Percentiles rank a stretch among this genome's conserved stretches.
Evolutionary conservation across 1,140 invertebrate species (phyloP).

Genomic region (Meloidogyne chitwoodi): DNA sequence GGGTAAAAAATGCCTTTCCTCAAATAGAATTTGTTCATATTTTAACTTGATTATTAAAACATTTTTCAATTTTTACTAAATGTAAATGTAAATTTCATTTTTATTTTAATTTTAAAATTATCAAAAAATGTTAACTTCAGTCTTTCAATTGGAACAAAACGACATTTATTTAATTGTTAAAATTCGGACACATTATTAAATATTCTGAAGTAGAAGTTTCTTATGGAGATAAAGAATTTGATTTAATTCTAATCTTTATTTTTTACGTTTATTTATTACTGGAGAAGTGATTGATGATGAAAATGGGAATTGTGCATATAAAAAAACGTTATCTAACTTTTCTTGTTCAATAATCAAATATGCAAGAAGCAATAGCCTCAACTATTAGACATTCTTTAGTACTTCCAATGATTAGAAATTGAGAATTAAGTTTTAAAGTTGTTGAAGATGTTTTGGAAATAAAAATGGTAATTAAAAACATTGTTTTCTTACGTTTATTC

Average conservation of each 20-base stretch:
- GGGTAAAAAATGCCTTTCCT: too few relatives aligned
- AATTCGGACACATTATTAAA: conserved; percentile 71
- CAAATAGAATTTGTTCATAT: too few relatives aligned
- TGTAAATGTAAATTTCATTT: too few relatives aligned
- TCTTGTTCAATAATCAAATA: conserved; percentile 64
- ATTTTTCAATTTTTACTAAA: too few relatives aligned
- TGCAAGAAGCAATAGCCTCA: conserved; percentile 67
- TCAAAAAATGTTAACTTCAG: conserved; percentile 70
- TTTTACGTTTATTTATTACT: conserved; percentile 69
- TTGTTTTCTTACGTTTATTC: too few relatives aligned
- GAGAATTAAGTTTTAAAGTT: conserved; percentile 69
- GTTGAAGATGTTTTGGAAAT: conserved; percentile 66
- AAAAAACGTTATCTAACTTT: conserved; percentile 75
- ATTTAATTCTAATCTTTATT: conserved; percentile 75
- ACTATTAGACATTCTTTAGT: conserved; percentile 72
- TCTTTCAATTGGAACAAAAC: conserved; percentile 71
- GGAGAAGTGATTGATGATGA: conserved; percentile 71
- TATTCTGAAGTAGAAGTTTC: conserved; percentile 72
- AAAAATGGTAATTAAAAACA: conserved; percentile 25
- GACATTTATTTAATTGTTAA: conserved; percentile 67
- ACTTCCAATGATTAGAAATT: conserved; percentile 77
- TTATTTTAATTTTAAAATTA: background rate
- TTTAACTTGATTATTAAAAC: too few relatives aligned
- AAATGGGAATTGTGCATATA: conserved; percentile 68
- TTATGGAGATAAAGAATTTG: conserved; percentile 70